These are phyloP conservation scores for Rhynchopsitta pachyrhyncha DNA, from an alignment of 2,113 vertebrate genomes.

Conservation along the genomic window DNA sequence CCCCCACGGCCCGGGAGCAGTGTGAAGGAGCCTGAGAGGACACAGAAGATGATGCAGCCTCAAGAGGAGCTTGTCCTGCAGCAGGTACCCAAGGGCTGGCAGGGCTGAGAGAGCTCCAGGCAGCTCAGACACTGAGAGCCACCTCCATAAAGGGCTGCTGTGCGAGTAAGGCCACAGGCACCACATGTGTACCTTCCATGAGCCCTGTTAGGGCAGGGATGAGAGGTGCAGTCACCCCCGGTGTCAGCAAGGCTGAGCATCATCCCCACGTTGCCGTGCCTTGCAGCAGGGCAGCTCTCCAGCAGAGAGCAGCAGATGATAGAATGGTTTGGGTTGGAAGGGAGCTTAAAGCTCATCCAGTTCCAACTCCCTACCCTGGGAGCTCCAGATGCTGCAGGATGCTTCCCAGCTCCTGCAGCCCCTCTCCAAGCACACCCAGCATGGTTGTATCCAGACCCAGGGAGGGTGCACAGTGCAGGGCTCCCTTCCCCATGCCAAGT, in stretches of 20 bases:
- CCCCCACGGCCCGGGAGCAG: not conserved
- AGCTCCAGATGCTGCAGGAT: not conserved
- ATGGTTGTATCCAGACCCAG: fast-evolving
- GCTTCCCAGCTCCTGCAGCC: not conserved
- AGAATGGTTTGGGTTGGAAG: not conserved
- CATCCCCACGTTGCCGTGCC: not conserved
- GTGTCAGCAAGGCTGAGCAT: not conserved
- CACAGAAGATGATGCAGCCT: slow-evolving; percentile 76
- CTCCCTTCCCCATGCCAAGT: not conserved
- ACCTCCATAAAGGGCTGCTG: not conserved
- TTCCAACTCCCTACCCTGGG: not conserved
- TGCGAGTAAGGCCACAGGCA: not conserved
- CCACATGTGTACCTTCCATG: not conserved
- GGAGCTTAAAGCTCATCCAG: not conserved
- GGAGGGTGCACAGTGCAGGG: not conserved
- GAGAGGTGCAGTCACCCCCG: not conserved
- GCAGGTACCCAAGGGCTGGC: slow-evolving; percentile 56
- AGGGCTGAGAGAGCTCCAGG: not conserved
- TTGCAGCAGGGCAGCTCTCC: not conserved
- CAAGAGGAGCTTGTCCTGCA: slow-evolving; percentile 76
- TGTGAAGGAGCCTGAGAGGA: slow-evolving; percentile 65
- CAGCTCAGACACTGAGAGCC: not conserved
- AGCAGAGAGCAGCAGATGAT: slow-evolving; percentile 50
- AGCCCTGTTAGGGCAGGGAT: not conserved
- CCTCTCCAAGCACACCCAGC: fast-evolving